These are phyloP conservation scores for Amblyraja radiata DNA, from an alignment of 2,797 vertebrate species.

Conservation along the genomic window DNA sequence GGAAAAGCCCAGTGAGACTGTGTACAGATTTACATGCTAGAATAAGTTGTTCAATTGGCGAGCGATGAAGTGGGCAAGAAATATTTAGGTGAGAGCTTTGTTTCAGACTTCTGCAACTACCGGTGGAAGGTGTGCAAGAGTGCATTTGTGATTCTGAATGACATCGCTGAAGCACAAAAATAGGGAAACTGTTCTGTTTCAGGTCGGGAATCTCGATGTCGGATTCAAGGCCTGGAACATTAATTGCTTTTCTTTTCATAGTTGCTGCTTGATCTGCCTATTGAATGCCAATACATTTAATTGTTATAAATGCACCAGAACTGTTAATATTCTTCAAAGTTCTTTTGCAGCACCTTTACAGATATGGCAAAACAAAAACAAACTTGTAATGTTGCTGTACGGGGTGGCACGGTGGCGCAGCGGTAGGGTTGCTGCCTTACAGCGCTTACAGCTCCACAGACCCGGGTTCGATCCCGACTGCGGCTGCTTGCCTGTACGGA, in stretches of 20 bases:
- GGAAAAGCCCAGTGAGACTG: not conserved
- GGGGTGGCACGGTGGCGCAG: too few species aligned
- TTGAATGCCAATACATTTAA: not conserved
- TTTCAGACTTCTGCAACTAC: too few species aligned
- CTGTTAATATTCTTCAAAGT: not conserved
- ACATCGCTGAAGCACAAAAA: not conserved
- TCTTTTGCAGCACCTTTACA: not conserved
- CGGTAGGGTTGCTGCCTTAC: too few species aligned
- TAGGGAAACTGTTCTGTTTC: not conserved
- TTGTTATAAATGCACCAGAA: not conserved
- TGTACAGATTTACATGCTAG: not conserved
- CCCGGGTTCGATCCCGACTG: too few species aligned
- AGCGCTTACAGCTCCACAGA: too few species aligned
- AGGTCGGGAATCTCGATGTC: too few species aligned
- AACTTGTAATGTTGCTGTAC: not conserved
- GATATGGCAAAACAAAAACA: not conserved
- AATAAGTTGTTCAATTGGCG: not conserved
- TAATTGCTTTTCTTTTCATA: too few species aligned
- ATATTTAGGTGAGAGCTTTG: too few species aligned
- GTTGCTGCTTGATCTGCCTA: too few species aligned
- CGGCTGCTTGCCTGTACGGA: too few species aligned
- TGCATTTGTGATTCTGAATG: not conserved
- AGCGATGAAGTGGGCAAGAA: not conserved
- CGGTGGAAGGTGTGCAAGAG: not conserved
- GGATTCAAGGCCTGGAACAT: too few species aligned